Base-by-base conservation (phyloP, 2,888 invertebrate species). In the Calliphora vomitoria region DNA sequence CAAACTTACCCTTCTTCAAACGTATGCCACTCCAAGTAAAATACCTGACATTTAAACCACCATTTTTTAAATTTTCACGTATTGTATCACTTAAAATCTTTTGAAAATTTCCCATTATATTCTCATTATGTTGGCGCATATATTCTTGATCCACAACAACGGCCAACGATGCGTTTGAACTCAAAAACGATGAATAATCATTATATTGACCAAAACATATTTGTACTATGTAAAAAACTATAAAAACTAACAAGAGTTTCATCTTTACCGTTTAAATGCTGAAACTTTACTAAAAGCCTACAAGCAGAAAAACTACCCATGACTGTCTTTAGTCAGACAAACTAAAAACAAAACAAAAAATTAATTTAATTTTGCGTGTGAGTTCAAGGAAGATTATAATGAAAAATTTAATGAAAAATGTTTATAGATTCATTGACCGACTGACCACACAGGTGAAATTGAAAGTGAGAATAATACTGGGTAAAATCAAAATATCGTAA, bases 151-250 rank as follows among this genome's bases (percentile, higher is more conserved):
- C 97, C 85, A 97, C 94, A 10, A 97, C 95, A 86, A 97, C 95
- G 25, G 96, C 97, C 92, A 97, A 94, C 0, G 96, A 96, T 8
- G 96, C 96, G 92, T 97, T 97, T 15, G 96, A 95, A 11, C 95
- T 96, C 2, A 96, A 95, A 88, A 97, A 93, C 0, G 97, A 96
- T 3, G 97, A 96, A 93, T 96, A 96, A 90, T 96, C 96, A 92
- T 96, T 94, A 76, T 89, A 91, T 74, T 88, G 89, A 68, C 89
- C 31, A 89, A 90, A 79, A 8, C 90, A 89, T 20, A 90, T 90
- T 87, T 88, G 95, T 94, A 98, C 97, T 95, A 97, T 95, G 94
- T 97, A 97, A 93, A 87, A 71, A 50, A 85, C 3, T 18, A 71
- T n/a, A 47, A 69, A 35, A 66, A 85, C 4, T 15, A 25, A 10